These are phyloP conservation scores for Mormoops blainvillei DNA, from an alignment of 2,113 vertebrate species.

Conservation along the genomic window DNA sequence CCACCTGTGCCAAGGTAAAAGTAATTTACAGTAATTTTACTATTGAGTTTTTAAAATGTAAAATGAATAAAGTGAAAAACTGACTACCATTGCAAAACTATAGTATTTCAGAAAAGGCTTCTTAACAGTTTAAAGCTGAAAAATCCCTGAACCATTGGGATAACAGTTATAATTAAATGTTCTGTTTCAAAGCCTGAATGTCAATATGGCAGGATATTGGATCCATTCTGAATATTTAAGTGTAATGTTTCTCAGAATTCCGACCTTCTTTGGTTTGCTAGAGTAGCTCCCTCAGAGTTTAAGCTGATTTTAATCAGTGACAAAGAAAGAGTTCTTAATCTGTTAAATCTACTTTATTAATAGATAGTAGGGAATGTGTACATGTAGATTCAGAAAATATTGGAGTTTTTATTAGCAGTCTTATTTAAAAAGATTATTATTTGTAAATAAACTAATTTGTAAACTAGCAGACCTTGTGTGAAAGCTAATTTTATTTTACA, in stretches of 20 bases:
- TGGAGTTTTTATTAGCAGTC: not conserved
- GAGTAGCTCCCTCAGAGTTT: slow-evolving; percentile 24
- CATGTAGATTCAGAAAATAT: slow-evolving; percentile 24
- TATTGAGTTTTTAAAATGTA: not conserved
- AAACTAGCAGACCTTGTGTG: not conserved
- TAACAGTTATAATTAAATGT: not conserved
- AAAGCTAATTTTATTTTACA: slow-evolving; percentile 48
- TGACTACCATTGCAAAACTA: not conserved
- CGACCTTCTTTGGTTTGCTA: slow-evolving; percentile 21
- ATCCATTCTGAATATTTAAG: slow-evolving; percentile 1
- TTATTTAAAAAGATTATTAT: not conserved
- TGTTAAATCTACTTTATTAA: slow-evolving; percentile 35
- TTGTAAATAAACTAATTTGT: slow-evolving; percentile 18
- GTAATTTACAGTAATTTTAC: not conserved
- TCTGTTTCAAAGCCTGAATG: slow-evolving; percentile 7
- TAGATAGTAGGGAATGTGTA: not conserved
- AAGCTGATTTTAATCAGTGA: slow-evolving; percentile 47
- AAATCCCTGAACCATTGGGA: not conserved
- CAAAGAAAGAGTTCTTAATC: slow-evolving; percentile 49
- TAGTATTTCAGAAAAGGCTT: not conserved
- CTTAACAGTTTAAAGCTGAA: slow-evolving; percentile 8
- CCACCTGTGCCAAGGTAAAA: slow-evolving; percentile 91
- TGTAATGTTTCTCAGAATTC: not conserved
- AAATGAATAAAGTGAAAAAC: slow-evolving; percentile 12
- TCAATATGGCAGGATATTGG: not conserved